phyloP scores from a whole-genome alignment of 2,797 vertebrate genomes.

The Varecia variegata region DNA sequence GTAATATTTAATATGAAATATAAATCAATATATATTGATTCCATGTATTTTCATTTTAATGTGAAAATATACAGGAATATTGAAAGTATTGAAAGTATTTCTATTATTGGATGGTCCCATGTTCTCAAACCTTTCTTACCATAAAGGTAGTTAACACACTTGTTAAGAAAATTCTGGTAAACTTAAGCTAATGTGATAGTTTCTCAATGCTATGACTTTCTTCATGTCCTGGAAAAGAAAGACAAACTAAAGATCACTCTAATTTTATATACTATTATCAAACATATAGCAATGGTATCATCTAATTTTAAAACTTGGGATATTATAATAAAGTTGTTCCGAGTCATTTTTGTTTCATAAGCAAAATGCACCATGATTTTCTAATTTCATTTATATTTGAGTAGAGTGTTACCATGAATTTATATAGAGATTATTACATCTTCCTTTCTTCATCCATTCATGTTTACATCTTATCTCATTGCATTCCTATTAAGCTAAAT shows the following conservation, averaged over 20 bases:
- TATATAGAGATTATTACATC: neutral
- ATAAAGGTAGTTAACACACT: neutral
- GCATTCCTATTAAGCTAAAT: neutral
- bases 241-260: neutral
- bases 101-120: neutral
- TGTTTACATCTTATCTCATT: neutral
- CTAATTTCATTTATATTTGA: neutral
- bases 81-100: neutral
- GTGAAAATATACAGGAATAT: neutral
- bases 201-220: neutral
- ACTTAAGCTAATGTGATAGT: neutral
- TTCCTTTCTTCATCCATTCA: neutral
- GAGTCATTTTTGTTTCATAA: conserved; percentile 6
- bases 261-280: neutral
- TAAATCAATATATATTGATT: neutral
- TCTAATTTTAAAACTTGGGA: neutral
- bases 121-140: neutral
- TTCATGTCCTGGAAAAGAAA: neutral
- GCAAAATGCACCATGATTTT: conserved; percentile 9
- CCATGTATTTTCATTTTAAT: neutral
- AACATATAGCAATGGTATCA: neutral
- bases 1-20: neutral
- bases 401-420: neutral
- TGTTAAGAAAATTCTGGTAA: conserved; percentile 19
- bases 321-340: neutral